Conservation (phyloP, 2,888 invertebrate species). For the Pollenia labialis region DNA sequence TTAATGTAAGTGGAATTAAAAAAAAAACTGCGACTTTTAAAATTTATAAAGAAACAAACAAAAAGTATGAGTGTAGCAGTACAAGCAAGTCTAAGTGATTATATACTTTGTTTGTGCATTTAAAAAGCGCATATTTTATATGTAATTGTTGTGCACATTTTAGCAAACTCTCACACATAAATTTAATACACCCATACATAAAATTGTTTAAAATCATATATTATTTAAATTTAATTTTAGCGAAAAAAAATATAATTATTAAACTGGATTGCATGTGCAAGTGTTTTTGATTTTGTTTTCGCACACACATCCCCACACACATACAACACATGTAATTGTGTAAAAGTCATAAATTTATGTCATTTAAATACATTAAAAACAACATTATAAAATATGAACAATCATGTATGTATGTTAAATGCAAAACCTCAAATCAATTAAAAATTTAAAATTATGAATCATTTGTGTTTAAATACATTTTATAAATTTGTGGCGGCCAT, state of each 20-base stretch:
- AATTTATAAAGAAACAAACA: no score
- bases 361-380: constrained; percentile 59
- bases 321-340: constrained; percentile 40
- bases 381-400: constrained; percentile 51
- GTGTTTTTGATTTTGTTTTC: background rate
- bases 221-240: constrained; percentile 44
- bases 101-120: background rate
- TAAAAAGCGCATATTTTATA: background rate
- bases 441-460: constrained; percentile 62
- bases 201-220: constrained; percentile 40
- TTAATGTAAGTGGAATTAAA: no score
- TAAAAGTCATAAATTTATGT: constrained; percentile 67
- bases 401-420: constrained; percentile 57
- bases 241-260: background rate
- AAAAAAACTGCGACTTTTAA: no score
- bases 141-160: constrained; percentile 11
- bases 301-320: background rate
- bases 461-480: constrained; percentile 56
- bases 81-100: background rate
- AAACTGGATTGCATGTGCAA: constrained; percentile 4
- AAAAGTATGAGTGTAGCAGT: no score
- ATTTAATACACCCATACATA: constrained; percentile 9
- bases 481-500: constrained; percentile 51
- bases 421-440: constrained; percentile 67
- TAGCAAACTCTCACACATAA: background rate